Conservation (phyloP, 2,113 vertebrate species). For the Electrona antarctica region DNA sequence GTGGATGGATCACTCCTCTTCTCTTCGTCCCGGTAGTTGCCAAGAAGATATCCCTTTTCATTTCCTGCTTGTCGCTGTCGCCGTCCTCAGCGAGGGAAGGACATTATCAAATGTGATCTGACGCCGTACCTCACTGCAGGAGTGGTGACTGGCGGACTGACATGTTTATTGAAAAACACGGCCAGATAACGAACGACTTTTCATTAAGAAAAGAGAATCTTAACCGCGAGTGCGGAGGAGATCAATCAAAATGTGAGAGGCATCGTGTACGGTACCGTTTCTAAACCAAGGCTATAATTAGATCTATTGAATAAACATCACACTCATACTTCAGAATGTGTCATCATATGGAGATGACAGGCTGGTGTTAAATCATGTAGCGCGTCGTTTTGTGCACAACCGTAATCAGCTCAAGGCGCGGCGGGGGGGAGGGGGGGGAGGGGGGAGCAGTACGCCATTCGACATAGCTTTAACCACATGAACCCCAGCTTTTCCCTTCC, state of each 20-base stretch:
- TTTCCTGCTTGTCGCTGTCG: slow-evolving; percentile 58
- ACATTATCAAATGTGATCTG: slow-evolving; percentile 54
- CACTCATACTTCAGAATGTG: slow-evolving; percentile 50
- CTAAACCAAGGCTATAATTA: slow-evolving; percentile 56
- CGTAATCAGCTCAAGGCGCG: slow-evolving; percentile 14
- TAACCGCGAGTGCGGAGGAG: slow-evolving; percentile 18
- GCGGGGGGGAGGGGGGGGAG: neutral
- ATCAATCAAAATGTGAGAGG: slow-evolving; percentile 55
- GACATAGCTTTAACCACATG: neutral
- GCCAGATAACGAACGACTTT: slow-evolving; percentile 45
- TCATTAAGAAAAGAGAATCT: slow-evolving; percentile 44
- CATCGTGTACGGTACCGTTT: slow-evolving; percentile 30
- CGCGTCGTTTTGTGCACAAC: slow-evolving; percentile 22
- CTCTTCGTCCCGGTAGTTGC: slow-evolving; percentile 53
- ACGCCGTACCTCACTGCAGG: slow-evolving; percentile 34
- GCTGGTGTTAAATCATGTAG: slow-evolving; percentile 47
- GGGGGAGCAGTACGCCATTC: neutral
- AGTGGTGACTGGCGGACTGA: slow-evolving; percentile 30
- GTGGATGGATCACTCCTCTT: slow-evolving; percentile 45
- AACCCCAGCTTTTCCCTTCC: too few species aligned
- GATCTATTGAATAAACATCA: slow-evolving; percentile 50
- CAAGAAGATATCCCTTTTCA: slow-evolving; percentile 56
- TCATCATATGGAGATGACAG: slow-evolving; percentile 44
- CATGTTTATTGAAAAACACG: slow-evolving; percentile 52
- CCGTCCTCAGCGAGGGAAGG: slow-evolving; percentile 43